Conservation (phyloP, 2,888 invertebrate species). For the Mimas tiliae region DNA sequence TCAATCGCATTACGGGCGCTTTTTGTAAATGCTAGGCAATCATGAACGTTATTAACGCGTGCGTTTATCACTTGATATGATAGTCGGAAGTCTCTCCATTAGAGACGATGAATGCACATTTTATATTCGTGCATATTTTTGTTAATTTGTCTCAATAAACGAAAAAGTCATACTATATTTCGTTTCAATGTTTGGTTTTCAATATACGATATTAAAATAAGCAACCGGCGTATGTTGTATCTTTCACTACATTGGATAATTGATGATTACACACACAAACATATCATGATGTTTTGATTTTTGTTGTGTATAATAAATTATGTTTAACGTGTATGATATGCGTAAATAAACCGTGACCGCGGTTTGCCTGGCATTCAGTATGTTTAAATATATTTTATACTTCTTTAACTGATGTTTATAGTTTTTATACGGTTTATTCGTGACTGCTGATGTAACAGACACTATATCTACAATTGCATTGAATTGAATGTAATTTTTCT, state of each 20-base stretch:
- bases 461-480: not conserved
- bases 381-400: slow-evolving; percentile 3
- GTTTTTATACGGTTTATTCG: not conserved
- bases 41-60: too few relatives aligned
- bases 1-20: too few relatives aligned
- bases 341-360: slow-evolving; percentile 13
- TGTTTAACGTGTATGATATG: slow-evolving; percentile 10
- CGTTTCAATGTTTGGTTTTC: slow-evolving; percentile 4
- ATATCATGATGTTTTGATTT: slow-evolving; percentile 25
- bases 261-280: slow-evolving; percentile 2
- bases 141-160: not conserved
- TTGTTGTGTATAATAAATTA: slow-evolving; percentile 28
- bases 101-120: too few relatives aligned
- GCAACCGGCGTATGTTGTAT: slow-evolving; percentile 2
- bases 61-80: too few relatives aligned
- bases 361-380: slow-evolving; percentile 21
- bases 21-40: too few relatives aligned
- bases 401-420: not conserved
- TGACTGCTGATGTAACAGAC: not conserved
- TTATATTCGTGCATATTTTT: not conserved
- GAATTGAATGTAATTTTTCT: not conserved
- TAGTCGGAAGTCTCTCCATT: too few relatives aligned
- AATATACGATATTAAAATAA: slow-evolving; percentile 4
- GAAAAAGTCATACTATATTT: not conserved
- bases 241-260: slow-evolving; percentile 19